phyloP scores from a whole-genome alignment of 2,888 invertebrate genomes.

The Meandrusa payeni region DNA sequence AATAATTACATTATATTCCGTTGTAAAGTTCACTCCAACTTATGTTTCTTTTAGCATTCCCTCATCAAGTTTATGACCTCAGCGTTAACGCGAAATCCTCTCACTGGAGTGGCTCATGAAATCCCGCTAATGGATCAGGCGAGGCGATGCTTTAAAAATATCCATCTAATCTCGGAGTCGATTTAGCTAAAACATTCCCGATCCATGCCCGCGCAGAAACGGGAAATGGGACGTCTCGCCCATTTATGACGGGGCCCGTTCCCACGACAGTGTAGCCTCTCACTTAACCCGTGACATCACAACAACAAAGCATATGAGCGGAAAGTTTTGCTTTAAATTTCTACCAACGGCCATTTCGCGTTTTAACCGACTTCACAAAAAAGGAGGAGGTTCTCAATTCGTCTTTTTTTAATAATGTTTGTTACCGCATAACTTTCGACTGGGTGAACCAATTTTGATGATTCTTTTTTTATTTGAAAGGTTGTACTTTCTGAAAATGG shows the following conservation, averaged over 20 bases:
- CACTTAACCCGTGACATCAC: constrained; percentile 10
- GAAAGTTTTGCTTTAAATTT: constrained; percentile 28
- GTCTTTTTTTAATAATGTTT: no score
- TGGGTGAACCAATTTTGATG: no score
- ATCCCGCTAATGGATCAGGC: constrained; percentile 68
- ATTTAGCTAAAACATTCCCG: constrained; percentile 66
- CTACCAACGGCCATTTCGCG: no score
- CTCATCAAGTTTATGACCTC: constrained; percentile 40
- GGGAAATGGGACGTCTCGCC: constrained; percentile 59
- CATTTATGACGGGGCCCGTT: constrained; percentile 47
- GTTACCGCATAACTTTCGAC: no score
- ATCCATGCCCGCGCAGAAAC: constrained; percentile 53
- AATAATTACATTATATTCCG: neutral
- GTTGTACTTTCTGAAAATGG: no score
- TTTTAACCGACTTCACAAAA: no score
- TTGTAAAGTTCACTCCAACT: constrained; percentile 11
- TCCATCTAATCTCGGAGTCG: constrained; percentile 64
- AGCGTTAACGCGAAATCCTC: constrained; percentile 53
- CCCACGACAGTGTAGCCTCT: constrained; percentile 24
- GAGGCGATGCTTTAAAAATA: constrained; percentile 68
- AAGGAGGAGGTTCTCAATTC: no score
- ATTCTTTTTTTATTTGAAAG: no score
- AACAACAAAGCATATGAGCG: neutral
- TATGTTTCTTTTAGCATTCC: constrained; percentile 26
- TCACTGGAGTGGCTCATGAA: constrained; percentile 54